Base-by-base conservation (phyloP, 2,113 vertebrate species). In the Leptobrachium ailaonicum region DNA sequence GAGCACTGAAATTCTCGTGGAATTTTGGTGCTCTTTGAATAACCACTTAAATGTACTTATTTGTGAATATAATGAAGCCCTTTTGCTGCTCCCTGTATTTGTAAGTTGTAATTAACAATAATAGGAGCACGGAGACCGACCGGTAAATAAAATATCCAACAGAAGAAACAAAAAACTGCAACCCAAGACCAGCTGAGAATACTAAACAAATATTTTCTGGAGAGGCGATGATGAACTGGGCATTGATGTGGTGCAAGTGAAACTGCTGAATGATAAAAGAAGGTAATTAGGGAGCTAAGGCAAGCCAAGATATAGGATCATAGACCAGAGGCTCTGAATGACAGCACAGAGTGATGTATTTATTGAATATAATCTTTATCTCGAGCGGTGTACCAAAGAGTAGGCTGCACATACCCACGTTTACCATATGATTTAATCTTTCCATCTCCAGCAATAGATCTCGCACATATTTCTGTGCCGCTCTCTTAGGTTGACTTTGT, bases 361-460 rank as follows among this genome's bases (percentile, higher is more conserved):
- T 81, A 69, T 81, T 68, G 79, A 81, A 50, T 60, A 81, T 81
- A 75, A 69, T 81, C 79, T 81, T 74, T 81, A 75, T 75, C 72
- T 69, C 20, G 62, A 74, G 79, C 71, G n/a, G 42, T 12, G 53
- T 69, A 75, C 79, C 71, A 41, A n/a, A 62, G 54, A 11, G 54
- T 43, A 41, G 66, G 64, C 79, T 75, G 79, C 72, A 81, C 69
- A 81, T 69, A 81, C 71, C 45, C 71, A 69, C 56, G 58, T 50
- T 41, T 47, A 60, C 79, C 67, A 60, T 81, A 69, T 62, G 79
- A 81, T 81, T 75, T 81, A 75, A 81, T 81, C 71, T 74, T 42
- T 40, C 12, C 20, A 13, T 14, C 63, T 32, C n/a, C 14, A 41
- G 71, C 47, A 14, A 53, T 53, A 66, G 71, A 73, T 69, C 64